Percentiles rank a stretch among this genome's conserved stretches.
Evolutionary conservation across 2,888 invertebrate species (phyloP).

Genomic region (Orthosia cruda): DNA sequence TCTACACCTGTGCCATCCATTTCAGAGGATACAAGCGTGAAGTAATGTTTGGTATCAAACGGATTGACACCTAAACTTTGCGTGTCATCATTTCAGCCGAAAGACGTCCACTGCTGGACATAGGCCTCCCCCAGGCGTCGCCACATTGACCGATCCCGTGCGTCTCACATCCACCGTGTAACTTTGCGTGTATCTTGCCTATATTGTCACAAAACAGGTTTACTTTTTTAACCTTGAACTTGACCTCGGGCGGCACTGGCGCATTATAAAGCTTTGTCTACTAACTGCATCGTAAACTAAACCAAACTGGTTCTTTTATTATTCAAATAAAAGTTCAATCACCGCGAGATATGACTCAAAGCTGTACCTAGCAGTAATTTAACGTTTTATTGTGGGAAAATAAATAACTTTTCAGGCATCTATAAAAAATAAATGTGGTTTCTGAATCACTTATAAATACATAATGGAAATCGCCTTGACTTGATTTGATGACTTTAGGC

Average conservation of each 20-base stretch:
- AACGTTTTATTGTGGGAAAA: background rate
- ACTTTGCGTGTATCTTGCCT: no score
- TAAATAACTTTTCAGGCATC: background rate
- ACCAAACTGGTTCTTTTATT: constrained; percentile 28
- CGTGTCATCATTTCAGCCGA: no score
- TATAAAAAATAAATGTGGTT: no score
- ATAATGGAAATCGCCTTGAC: background rate
- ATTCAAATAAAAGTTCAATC: constrained; percentile 27
- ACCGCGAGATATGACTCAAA: constrained; percentile 17
- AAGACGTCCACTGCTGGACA: no score
- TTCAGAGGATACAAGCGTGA: no score
- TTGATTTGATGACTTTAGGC: no score
- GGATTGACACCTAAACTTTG: no score
- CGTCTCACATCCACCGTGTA: no score
- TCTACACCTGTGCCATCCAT: no score
- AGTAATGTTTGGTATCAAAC: no score
- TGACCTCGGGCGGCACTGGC: constrained; percentile 16
- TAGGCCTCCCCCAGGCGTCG: no score
- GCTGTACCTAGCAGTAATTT: background rate
- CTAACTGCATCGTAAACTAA: constrained; percentile 18
- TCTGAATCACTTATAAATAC: background rate
- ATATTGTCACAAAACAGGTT: constrained; percentile 4
- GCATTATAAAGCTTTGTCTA: background rate
- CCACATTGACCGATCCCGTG: no score
- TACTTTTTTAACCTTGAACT: constrained; percentile 6